phyloP scores from a whole-genome alignment of 2,888 invertebrate genomes.

The Blastobasis lacticolella region DNA sequence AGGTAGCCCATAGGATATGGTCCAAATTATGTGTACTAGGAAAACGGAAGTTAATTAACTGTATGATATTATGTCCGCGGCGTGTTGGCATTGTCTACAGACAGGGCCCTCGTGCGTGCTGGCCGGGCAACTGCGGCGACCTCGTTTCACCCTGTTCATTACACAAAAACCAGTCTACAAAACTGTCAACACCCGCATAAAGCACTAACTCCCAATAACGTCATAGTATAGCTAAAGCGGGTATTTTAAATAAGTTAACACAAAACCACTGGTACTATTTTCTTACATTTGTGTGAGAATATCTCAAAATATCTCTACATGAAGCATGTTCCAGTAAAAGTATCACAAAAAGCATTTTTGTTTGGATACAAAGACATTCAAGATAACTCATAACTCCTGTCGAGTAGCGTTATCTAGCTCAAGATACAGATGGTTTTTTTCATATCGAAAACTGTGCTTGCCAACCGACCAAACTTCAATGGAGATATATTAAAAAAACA shows the following conservation, averaged over 20 bases:
- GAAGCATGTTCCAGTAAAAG: too few relatives aligned
- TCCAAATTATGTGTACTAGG: too few relatives aligned
- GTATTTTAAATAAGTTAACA: too few relatives aligned
- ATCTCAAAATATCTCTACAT: too few relatives aligned
- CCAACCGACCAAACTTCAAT: neutral
- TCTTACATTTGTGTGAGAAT: too few relatives aligned
- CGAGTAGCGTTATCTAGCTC: neutral
- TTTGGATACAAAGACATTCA: too few relatives aligned
- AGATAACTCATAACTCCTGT: neutral
- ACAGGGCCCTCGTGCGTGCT: neutral
- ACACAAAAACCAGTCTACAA: neutral
- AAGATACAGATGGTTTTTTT: neutral
- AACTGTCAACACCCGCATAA: neutral
- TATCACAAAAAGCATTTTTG: too few relatives aligned
- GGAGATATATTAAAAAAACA: conserved; percentile 20
- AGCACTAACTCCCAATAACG: too few relatives aligned
- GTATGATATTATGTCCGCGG: neutral
- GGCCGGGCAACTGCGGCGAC: neutral
- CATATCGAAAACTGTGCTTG: neutral
- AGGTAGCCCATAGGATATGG: too few relatives aligned
- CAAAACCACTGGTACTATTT: too few relatives aligned
- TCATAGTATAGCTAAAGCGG: too few relatives aligned
- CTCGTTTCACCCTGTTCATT: neutral
- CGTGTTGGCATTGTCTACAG: neutral
- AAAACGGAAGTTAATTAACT: conserved; percentile 7